Conservation (phyloP, 2,113 vertebrate genomes). For the Cryptomyrus ogoouensis region DNA sequence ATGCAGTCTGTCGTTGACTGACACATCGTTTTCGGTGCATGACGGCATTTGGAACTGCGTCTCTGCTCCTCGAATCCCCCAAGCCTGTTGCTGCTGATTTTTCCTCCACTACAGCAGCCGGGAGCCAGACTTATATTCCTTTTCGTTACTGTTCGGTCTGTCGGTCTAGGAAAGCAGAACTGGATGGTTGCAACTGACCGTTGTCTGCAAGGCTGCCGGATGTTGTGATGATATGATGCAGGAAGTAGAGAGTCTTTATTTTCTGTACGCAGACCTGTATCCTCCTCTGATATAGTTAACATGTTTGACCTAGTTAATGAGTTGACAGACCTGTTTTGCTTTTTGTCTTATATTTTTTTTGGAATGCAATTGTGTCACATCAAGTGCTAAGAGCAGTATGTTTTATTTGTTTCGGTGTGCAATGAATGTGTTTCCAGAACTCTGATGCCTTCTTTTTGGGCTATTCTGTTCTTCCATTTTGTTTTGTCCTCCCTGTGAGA, state of each 20-base stretch:
- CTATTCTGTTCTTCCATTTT: background rate
- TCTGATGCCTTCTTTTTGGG: background rate
- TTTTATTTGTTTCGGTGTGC: background rate
- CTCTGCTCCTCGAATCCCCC: background rate
- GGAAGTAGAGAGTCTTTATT: background rate
- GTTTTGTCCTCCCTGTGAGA: background rate
- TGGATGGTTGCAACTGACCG: background rate
- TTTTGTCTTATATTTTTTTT: background rate
- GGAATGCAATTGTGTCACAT: background rate
- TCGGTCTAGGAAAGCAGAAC: background rate
- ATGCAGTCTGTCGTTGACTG: background rate
- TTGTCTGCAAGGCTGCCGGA: background rate
- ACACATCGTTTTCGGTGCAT: background rate
- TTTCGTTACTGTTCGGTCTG: background rate
- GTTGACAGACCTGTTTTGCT: background rate
- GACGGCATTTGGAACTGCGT: background rate
- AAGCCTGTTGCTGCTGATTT: background rate
- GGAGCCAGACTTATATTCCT: background rate
- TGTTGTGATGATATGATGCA: background rate
- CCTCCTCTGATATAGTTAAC: background rate
- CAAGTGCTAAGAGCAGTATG: background rate
- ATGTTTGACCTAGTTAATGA: background rate
- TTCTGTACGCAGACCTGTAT: background rate
- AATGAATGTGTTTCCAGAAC: background rate
- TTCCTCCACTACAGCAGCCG: background rate